phyloP scores from a whole-genome alignment of 2,888 invertebrate genomes.

The Phania funesta region DNA sequence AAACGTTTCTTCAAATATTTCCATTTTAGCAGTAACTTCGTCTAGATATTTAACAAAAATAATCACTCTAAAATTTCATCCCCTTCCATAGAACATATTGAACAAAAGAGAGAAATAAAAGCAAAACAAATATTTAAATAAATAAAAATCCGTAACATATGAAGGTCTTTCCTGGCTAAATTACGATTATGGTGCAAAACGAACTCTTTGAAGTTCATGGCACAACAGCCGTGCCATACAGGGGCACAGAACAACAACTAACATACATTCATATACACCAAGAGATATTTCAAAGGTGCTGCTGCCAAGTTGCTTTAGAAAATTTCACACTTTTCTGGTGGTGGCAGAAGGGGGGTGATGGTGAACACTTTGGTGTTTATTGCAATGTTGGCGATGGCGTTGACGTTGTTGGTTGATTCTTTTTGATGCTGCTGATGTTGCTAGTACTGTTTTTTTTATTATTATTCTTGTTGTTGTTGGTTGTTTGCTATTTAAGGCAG shows the following conservation, averaged over 20 bases:
- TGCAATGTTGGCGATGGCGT: constrained; percentile 44
- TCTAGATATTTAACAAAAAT: not conserved
- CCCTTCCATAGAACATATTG: constrained; percentile 22
- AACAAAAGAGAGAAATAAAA: not conserved
- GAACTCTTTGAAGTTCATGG: constrained; percentile 60
- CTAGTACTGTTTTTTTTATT: no score
- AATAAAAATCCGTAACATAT: constrained; percentile 25
- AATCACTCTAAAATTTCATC: not conserved
- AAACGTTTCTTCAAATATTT: not conserved
- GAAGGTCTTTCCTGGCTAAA: constrained; percentile 2
- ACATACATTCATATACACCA: constrained; percentile 19
- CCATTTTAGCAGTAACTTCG: not conserved
- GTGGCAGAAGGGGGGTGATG: not conserved
- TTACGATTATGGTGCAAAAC: constrained; percentile 6
- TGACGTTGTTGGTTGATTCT: constrained; percentile 33
- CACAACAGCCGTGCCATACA: constrained; percentile 11
- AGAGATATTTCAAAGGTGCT: constrained; percentile 54
- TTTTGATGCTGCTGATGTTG: constrained; percentile 32
- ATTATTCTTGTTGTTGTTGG: constrained; percentile 66
- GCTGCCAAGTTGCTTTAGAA: constrained; percentile 47
- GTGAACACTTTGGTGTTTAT: constrained; percentile 43
- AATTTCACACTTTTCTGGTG: constrained; percentile 55
- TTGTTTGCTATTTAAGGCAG: constrained; percentile 64
- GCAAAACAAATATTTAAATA: constrained; percentile 20
- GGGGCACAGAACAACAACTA: not conserved